A percentile compares a stretch with the other conserved stretches of the same genome.
These are phyloP conservation scores for Lamprotornis superbus DNA, from an alignment of 2,113 vertebrate genomes.

Conservation along the genomic window DNA sequence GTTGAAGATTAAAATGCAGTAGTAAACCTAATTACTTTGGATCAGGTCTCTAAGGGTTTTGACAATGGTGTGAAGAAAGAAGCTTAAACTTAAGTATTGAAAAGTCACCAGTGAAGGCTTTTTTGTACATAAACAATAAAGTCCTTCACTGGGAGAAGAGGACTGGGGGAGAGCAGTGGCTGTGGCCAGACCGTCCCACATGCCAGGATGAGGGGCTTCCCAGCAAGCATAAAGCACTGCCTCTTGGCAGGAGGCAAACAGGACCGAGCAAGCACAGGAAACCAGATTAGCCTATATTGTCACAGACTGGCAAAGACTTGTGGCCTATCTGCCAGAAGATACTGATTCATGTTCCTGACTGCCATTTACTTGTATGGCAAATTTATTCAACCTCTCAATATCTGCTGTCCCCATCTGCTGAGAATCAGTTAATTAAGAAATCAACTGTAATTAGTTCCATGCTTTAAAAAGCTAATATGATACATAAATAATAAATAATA, in stretches of 20 bases:
- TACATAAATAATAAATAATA: neutral
- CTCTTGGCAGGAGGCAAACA: neutral
- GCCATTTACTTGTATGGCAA: neutral
- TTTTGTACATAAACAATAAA: neutral
- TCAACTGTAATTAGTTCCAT: neutral
- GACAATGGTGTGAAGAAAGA: neutral
- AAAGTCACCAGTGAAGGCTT: neutral
- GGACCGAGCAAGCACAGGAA: neutral
- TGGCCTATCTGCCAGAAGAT: constrained; percentile 6
- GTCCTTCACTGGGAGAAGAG: neutral
- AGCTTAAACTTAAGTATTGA: neutral
- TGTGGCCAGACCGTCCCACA: neutral
- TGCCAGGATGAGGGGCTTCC: neutral
- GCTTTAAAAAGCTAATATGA: neutral
- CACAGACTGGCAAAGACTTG: neutral
- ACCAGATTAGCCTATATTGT: neutral
- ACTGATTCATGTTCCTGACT: constrained; percentile 25
- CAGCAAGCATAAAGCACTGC: neutral
- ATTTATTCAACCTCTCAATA: constrained; percentile 5
- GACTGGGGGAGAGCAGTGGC: neutral
- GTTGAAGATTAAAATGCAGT: neutral
- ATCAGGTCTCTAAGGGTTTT: neutral
- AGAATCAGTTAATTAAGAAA: constrained; percentile 5
- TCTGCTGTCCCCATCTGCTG: constrained; percentile 37
- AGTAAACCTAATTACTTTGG: neutral